Evolutionary conservation across 2,888 invertebrate genomes (phyloP), one percentile per base, ranked within the genome.

Genomic region (Ypsolopha sequella): DNA sequence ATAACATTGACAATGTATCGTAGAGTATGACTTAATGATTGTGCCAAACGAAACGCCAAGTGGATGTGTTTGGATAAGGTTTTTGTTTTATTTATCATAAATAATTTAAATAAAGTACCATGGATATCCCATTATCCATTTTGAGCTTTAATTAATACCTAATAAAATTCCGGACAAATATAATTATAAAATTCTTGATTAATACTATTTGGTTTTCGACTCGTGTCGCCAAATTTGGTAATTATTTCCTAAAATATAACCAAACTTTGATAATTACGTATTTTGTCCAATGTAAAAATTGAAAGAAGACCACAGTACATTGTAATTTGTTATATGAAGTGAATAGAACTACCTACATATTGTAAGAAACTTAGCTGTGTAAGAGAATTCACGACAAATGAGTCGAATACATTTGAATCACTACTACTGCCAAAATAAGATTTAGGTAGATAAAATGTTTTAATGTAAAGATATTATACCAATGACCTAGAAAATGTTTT

Each of bases 91-190:
- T 47, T 36, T 64, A 60, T 70, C 67, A 71, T 65, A 59, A 63
- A 6, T 24, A 24, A 67, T 70, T 65, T 65, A 70, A 61, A 24
- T 24, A 24, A 63, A 62, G 48, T 50, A 51, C 47, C 47, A 69
- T 75, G 76, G 71, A 68, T 76, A 65, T 63, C 62, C 66, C 66
- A 61, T 62, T 69, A 75, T 75, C 75, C 73, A 77, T 70, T 79
- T 80, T 80, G 80, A 86, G 85, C 85, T 86, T 86, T 86, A 86
- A 86, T 81, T 82, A 85, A 41, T 36, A 36, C 34, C 36, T 80
- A 71, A 74, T 80, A 80, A 80, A 79, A 76, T 76, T 68, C 73
- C 61, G 69, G 71, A 76, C 73, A 10, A 6, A 24, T 48, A 43
- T 24, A 41, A 39, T 38, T 9, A 45, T 24, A n/a, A 24, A 45